phyloP scores from a whole-genome alignment of 2,888 invertebrate genomes.

The Xestoiulus laeticollis region DNA sequence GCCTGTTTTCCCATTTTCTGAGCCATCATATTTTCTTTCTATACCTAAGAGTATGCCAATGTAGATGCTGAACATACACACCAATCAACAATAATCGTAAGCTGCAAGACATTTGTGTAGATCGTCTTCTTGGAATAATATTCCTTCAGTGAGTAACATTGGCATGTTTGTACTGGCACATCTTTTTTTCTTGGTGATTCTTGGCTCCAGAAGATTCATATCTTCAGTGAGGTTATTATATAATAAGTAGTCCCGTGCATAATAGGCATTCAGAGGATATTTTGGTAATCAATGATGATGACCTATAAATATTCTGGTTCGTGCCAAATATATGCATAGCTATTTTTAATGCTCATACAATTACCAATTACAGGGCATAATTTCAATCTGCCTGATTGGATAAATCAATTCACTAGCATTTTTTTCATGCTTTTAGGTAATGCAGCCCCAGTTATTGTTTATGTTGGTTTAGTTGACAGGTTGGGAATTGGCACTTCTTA shows the following conservation, averaged over 20 bases:
- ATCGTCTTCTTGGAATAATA: background rate
- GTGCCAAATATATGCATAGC: background rate
- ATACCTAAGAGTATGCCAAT: background rate
- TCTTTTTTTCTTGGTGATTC: background rate
- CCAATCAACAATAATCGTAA: background rate
- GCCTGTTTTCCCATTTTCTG: background rate
- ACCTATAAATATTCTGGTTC: background rate
- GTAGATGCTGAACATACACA: background rate
- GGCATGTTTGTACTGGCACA: background rate
- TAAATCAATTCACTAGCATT: background rate
- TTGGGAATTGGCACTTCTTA: background rate
- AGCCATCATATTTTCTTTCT: background rate
- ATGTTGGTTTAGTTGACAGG: slow-evolving; percentile 16
- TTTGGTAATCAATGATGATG: background rate
- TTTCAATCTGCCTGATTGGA: background rate
- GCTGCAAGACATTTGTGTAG: background rate
- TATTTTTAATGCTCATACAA: background rate
- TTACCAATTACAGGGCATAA: background rate
- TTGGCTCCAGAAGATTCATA: background rate
- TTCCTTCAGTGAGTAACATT: background rate
- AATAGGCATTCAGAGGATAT: background rate
- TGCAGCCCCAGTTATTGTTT: background rate
- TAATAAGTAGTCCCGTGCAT: background rate
- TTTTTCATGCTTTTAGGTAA: background rate
- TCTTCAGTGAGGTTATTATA: background rate